These are phyloP conservation scores for Gorsachius goisagi DNA, from an alignment of 2,113 vertebrate genomes.

Conservation along the genomic window DNA sequence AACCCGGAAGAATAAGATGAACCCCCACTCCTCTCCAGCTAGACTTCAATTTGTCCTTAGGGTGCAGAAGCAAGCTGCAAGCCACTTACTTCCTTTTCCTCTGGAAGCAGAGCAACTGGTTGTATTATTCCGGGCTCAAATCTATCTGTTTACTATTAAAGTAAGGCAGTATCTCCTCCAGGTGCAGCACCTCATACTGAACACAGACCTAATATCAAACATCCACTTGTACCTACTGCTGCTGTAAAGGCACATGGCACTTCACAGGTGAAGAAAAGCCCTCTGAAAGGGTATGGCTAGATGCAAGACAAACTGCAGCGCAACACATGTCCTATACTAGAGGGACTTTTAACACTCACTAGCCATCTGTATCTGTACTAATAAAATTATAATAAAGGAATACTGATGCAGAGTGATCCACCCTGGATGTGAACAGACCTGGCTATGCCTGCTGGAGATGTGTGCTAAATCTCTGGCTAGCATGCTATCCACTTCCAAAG, in stretches of 20 bases:
- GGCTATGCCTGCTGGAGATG: background rate
- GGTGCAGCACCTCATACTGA: background rate
- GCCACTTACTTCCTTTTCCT: background rate
- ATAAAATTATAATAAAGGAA: background rate
- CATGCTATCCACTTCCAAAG: background rate
- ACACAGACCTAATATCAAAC: background rate
- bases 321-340: background rate
- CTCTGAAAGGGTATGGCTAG: background rate
- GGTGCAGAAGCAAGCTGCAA: background rate
- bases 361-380: background rate
- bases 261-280: background rate
- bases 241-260: background rate
- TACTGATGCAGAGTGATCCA: background rate
- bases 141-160: background rate
- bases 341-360: background rate
- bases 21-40: background rate
- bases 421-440: background rate
- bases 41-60: background rate
- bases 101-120: background rate
- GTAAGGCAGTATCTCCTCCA: background rate
- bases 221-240: fast-evolving
- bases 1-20: background rate
- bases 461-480: background rate
- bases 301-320: background rate
- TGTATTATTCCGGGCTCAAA: background rate